Conservation (phyloP, 1,140 invertebrate species). For the Trachymyrmex septentrionalis region DNA sequence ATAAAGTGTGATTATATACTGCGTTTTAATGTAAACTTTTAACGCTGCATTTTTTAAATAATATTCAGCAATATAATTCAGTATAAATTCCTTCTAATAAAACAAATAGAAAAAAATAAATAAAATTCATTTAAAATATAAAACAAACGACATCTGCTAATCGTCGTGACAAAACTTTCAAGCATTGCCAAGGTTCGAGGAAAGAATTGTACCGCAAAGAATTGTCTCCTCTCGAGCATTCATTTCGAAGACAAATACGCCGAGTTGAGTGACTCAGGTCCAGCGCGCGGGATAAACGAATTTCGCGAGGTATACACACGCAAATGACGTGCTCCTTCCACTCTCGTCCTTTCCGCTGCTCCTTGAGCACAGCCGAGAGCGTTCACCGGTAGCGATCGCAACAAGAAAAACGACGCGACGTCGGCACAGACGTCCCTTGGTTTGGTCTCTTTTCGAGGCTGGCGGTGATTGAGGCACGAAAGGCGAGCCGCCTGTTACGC, state of each 20-base stretch:
- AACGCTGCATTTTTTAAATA: background rate
- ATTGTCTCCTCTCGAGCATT: conserved; percentile 23
- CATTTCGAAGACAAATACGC: conserved; percentile 33
- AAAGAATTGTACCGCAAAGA: conserved; percentile 4
- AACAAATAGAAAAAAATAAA: too few relatives aligned
- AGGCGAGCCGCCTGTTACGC: conserved; percentile 72
- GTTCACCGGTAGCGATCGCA: conserved; percentile 43
- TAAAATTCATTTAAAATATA: background rate
- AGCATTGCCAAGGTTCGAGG: background rate
- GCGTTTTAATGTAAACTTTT: too few relatives aligned
- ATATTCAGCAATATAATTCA: background rate
- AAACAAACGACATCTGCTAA: background rate
- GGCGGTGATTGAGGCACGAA: conserved; percentile 68
- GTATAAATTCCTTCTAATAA: background rate
- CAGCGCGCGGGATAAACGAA: conserved; percentile 29
- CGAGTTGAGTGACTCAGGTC: background rate
- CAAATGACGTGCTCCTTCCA: conserved; percentile 22
- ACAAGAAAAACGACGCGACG: conserved; percentile 26
- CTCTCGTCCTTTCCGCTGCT: background rate
- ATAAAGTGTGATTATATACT: too few relatives aligned
- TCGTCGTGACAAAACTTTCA: background rate
- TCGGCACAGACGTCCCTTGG: conserved; percentile 10
- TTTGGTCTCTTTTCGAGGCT: conserved; percentile 44
- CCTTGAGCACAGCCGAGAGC: background rate
- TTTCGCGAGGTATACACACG: conserved; percentile 27